Conservation (phyloP, 2,888 invertebrate species). For the Athrips mouffetella region DNA sequence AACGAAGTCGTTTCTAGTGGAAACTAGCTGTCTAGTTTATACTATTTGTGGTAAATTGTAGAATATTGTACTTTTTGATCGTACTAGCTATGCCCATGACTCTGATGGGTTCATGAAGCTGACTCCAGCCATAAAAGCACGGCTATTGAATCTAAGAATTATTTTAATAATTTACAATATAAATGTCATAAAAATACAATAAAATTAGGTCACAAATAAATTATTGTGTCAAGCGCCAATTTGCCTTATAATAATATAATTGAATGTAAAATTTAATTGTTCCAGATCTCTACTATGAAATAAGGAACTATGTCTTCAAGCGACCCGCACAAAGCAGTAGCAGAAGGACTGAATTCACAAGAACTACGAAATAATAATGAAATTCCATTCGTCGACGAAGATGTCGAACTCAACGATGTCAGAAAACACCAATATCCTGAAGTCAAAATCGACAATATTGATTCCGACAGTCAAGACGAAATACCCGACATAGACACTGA, state of each 20-base stretch:
- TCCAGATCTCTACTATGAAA: constrained; percentile 57
- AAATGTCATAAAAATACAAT: no score
- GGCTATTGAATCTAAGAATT: no score
- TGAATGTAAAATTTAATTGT: constrained; percentile 19
- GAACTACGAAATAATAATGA: constrained; percentile 41
- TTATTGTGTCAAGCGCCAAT: no score
- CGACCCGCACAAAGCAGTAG: constrained; percentile 38
- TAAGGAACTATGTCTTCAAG: constrained; percentile 34
- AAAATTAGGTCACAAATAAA: no score
- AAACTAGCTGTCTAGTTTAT: no score
- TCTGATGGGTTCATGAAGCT: no score
- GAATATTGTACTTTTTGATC: no score
- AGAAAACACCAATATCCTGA: constrained; percentile 19
- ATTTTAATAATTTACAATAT: no score
- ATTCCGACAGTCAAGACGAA: constrained; percentile 29
- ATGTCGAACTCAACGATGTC: constrained; percentile 34
- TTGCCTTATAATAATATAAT: background rate
- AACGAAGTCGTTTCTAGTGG: no score
- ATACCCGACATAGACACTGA: constrained; percentile 31
- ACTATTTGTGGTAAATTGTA: no score
- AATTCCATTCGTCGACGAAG: constrained; percentile 39
- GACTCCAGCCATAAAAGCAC: no score
- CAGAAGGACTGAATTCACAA: constrained; percentile 62
- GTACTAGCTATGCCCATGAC: no score
- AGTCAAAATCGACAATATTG: constrained; percentile 27